Percentiles rank a stretch among this genome's conserved stretches.
Conservation (phyloP, 2,113 vertebrate species). For the Gavialis gangeticus region DNA sequence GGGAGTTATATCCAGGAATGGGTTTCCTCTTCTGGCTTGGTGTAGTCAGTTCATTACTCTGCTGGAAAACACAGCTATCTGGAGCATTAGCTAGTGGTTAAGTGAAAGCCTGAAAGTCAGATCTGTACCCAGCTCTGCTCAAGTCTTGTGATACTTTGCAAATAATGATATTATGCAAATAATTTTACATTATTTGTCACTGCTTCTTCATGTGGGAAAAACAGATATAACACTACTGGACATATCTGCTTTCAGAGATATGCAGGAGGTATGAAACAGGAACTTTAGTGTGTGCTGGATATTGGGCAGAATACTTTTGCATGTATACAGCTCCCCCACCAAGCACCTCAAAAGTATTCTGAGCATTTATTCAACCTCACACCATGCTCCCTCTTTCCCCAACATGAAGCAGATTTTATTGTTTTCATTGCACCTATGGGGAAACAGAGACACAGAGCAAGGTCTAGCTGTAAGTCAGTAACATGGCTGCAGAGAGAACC, state of each 20-base stretch:
- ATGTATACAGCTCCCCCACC: background rate
- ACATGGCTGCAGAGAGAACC: background rate
- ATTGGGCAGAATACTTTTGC: background rate
- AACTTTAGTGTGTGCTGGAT: background rate
- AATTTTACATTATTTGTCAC: too few relatives aligned
- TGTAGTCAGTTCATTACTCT: background rate
- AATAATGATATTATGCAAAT: too few relatives aligned
- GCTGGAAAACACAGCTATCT: too few relatives aligned
- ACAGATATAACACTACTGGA: background rate
- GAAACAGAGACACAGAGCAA: background rate
- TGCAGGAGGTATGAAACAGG: fast-evolving
- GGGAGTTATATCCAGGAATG: background rate
- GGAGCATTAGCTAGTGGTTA: too few relatives aligned
- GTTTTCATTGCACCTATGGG: background rate
- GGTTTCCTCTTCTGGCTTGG: background rate
- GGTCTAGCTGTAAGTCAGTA: background rate
- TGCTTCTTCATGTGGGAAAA: background rate
- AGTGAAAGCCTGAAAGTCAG: too few relatives aligned
- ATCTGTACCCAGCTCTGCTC: background rate
- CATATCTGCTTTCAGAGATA: background rate
- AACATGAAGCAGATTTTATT: background rate
- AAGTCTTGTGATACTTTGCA: fast-evolving
- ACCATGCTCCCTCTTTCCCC: background rate
- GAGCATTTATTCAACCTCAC: background rate
- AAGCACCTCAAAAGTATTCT: background rate